A percentile compares a stretch with the other conserved stretches of the same genome.
Evolutionary conservation across 2,797 vertebrate species (phyloP).

Genomic region (Gila robusta): DNA sequence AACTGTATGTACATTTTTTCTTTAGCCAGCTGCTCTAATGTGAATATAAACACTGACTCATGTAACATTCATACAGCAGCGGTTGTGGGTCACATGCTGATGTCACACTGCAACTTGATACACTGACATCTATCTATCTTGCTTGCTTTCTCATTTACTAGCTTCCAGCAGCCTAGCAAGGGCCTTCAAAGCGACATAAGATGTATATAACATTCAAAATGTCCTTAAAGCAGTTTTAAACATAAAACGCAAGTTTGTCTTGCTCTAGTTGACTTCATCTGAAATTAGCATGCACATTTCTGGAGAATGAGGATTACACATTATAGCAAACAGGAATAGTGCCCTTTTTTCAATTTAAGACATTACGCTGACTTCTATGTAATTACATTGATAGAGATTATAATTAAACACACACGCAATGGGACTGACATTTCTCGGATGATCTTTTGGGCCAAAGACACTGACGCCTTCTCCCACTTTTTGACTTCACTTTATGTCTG

Average conservation of each 20-base stretch:
- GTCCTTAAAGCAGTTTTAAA: constrained; percentile 1
- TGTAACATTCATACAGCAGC: background rate
- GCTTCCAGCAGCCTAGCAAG: background rate
- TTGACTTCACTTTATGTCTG: background rate
- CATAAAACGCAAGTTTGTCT: background rate
- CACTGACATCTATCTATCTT: background rate
- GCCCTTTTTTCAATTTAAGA: constrained; percentile 11
- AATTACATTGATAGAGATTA: constrained; percentile 14
- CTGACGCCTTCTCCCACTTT: background rate
- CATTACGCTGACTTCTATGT: background rate
- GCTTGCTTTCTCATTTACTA: no score
- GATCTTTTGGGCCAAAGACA: background rate
- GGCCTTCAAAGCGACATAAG: background rate
- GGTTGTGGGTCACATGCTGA: constrained; percentile 5
- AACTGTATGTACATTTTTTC: background rate
- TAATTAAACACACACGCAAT: constrained; percentile 11
- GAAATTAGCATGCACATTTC: background rate
- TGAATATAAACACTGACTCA: background rate
- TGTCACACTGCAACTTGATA: background rate
- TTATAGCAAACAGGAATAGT: constrained; percentile 9
- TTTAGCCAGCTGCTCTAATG: background rate
- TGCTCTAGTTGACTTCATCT: background rate
- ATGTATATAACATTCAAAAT: background rate
- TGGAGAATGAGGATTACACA: constrained; percentile 7
- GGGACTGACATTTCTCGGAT: background rate